Conservation (phyloP, 1,140 invertebrate genomes). For the Drosophila lacteicornis region DNA sequence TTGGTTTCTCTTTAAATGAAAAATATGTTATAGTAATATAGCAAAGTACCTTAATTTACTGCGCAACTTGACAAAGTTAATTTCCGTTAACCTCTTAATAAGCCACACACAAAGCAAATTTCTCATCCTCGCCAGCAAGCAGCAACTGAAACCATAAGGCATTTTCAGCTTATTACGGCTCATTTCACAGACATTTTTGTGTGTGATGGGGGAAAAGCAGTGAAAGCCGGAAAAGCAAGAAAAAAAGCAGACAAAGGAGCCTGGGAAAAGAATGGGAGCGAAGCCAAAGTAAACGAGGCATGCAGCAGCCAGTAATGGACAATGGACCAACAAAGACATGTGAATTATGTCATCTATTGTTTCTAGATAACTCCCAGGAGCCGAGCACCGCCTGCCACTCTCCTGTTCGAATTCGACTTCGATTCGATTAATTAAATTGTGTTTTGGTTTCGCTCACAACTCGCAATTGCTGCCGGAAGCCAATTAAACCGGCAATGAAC, state of each 20-base stretch:
- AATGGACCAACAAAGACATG: constrained; percentile 46
- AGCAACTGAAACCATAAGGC: constrained; percentile 44
- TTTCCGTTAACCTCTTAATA: constrained; percentile 37
- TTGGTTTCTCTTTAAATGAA: not conserved
- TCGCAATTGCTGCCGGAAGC: constrained; percentile 31
- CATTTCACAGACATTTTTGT: constrained; percentile 66
- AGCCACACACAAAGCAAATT: constrained; percentile 40
- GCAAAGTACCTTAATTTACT: constrained; percentile 30
- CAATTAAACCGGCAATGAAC: constrained; percentile 62
- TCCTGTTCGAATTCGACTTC: constrained; percentile 24
- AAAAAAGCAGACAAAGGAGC: constrained; percentile 27
- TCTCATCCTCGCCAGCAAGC: constrained; percentile 24
- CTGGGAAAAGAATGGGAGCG: constrained; percentile 33
- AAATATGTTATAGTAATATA: not conserved
- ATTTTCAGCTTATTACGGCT: constrained; percentile 66
- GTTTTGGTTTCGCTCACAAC: constrained; percentile 36
- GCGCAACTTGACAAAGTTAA: constrained; percentile 29
- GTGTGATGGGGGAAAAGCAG: not conserved
- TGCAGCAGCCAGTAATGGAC: constrained; percentile 45
- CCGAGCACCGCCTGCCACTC: constrained; percentile 8
- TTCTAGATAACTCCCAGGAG: constrained; percentile 45
- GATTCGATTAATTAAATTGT: constrained; percentile 71
- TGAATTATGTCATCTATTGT: constrained; percentile 54
- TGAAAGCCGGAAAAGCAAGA: constrained; percentile 16
- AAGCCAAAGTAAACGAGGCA: constrained; percentile 68